Evolutionary conservation across 2,797 vertebrate species (phyloP).

Genomic region (Aldrovandia affinis): DNA sequence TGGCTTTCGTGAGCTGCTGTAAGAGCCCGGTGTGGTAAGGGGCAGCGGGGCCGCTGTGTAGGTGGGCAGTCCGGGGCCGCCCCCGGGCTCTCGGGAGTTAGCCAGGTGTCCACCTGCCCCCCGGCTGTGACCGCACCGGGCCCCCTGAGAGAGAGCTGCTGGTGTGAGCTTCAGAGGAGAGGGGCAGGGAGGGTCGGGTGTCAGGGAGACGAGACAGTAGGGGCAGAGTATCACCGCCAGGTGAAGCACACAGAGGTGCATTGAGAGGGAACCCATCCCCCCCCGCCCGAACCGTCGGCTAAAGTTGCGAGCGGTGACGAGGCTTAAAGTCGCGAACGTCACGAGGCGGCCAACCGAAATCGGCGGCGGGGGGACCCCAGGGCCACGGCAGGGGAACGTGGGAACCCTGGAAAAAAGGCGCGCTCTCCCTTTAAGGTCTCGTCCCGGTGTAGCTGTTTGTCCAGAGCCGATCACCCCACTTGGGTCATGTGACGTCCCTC

Average conservation of each 20-base stretch:
- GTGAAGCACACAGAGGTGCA: not conserved
- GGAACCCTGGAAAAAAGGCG: slow-evolving; percentile 25
- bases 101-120: slow-evolving; percentile 38
- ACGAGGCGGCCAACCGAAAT: not conserved
- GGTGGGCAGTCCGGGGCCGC: not conserved
- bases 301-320: too few species aligned
- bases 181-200: not conserved
- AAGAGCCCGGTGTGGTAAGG: not conserved
- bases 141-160: too few species aligned
- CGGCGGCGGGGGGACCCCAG: not conserved
- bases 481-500: slow-evolving; percentile 50
- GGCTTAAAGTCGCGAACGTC: too few species aligned
- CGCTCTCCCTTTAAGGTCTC: slow-evolving; percentile 43
- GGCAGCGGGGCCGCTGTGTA: not conserved
- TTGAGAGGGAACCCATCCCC: not conserved
- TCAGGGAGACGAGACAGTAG: too few species aligned
- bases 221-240: not conserved
- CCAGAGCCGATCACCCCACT: slow-evolving; percentile 57
- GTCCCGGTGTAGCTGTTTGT: slow-evolving; percentile 42
- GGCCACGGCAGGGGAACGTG: not conserved
- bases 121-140: not conserved
- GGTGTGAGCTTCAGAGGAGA: slow-evolving; percentile 30
- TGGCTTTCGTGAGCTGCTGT: not conserved
- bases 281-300: not conserved
- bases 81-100: not conserved